Evolutionary conservation across 2,797 vertebrate genomes (phyloP).

Genomic region (Molossus molossus): DNA sequence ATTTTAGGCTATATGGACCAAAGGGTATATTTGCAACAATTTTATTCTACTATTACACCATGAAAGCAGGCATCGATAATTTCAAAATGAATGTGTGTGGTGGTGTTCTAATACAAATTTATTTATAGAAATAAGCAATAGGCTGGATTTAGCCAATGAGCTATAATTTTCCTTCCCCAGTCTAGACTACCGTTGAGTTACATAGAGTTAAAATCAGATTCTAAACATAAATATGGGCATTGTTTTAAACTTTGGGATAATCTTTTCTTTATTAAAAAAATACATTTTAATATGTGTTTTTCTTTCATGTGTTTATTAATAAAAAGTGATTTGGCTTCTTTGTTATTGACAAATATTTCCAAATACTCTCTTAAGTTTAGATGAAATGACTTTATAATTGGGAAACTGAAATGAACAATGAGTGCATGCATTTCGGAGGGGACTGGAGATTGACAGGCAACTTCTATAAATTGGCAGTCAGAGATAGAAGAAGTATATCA

Average conservation of each 20-base stretch:
- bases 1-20: neutral
- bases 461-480: neutral
- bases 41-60: neutral
- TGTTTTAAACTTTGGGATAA: neutral
- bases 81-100: neutral
- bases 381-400: neutral
- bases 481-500: slow-evolving; percentile 33
- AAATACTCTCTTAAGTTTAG: neutral
- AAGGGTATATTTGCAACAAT: neutral
- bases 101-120: neutral
- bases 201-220: neutral
- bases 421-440: neutral
- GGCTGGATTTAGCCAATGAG: neutral
- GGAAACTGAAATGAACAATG: slow-evolving; percentile 2
- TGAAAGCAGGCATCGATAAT: neutral
- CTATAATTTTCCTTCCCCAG: neutral
- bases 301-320: neutral
- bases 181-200: neutral
- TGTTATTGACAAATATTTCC: neutral
- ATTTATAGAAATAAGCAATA: neutral
- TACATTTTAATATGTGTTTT: neutral
- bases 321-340: neutral
- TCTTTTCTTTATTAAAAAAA: neutral
- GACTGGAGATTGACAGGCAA: neutral
- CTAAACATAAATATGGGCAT: neutral